These are phyloP conservation scores for Bovichtus diacanthus DNA, from an alignment of 2,797 vertebrate species.

Conservation along the genomic window DNA sequence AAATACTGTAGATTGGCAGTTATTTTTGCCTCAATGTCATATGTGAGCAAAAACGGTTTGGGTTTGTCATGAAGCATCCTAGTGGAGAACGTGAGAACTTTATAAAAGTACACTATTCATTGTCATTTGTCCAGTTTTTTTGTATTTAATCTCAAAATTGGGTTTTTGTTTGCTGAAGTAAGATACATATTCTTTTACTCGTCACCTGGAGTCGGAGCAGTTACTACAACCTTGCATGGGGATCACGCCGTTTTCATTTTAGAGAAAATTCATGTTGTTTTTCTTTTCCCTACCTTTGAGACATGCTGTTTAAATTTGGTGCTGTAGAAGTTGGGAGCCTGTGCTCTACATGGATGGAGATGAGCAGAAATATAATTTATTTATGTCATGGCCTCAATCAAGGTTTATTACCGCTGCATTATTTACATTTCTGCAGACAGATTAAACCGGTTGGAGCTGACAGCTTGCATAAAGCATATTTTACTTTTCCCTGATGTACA, in stretches of 20 bases:
- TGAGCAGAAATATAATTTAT: constrained; percentile 54
- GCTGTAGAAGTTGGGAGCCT: background rate
- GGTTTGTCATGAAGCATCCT: background rate
- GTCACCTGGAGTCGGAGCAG: background rate
- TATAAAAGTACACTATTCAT: background rate
- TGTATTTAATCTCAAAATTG: background rate
- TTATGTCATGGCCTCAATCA: constrained; percentile 40
- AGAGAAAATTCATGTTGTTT: background rate
- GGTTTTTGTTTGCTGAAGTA: background rate
- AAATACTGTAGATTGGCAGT: background rate
- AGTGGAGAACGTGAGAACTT: background rate
- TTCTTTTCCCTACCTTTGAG: background rate
- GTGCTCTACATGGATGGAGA: constrained; percentile 20
- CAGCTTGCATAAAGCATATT: background rate
- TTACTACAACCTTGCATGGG: background rate
- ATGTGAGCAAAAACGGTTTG: background rate
- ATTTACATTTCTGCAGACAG: constrained; percentile 55
- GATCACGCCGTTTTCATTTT: background rate
- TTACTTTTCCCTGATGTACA: background rate
- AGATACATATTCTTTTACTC: background rate
- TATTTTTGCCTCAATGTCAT: background rate
- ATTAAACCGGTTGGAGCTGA: constrained; percentile 29
- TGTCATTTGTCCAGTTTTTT: background rate
- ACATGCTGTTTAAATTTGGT: background rate
- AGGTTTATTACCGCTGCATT: constrained; percentile 56